These are phyloP conservation scores for Poecilia velifera DNA, from an alignment of 2,797 vertebrate genomes.

Conservation along the genomic window DNA sequence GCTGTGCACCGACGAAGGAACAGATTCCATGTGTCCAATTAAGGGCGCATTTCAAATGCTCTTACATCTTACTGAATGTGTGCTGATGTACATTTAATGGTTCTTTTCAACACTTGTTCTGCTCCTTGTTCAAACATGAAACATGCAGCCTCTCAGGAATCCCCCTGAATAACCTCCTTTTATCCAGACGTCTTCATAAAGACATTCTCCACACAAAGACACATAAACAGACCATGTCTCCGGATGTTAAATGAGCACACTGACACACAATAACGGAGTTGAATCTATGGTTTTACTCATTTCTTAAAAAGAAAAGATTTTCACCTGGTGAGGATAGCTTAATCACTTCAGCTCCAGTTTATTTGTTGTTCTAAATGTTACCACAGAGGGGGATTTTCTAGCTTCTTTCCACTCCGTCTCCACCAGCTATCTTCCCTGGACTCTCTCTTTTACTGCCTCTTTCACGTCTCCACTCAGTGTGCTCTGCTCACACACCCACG, in stretches of 20 bases:
- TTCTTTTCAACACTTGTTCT: conserved; percentile 48
- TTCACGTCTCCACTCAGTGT: conserved; percentile 2
- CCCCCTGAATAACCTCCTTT: conserved; percentile 31
- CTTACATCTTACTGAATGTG: conserved; percentile 19
- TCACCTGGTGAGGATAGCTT: conserved; percentile 79
- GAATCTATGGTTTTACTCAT: conserved; percentile 22
- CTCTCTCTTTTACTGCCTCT: background rate
- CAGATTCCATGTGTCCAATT: conserved; percentile 33
- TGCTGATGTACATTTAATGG: conserved; percentile 44
- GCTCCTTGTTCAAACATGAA: conserved; percentile 40
- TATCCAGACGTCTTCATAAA: conserved; percentile 36
- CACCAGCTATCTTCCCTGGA: conserved; percentile 13
- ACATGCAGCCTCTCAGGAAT: conserved; percentile 20
- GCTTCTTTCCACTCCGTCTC: conserved; percentile 40
- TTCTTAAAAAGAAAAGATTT: conserved; percentile 68
- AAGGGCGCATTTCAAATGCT: conserved; percentile 32
- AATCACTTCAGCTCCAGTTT: conserved; percentile 63
- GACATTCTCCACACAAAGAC: conserved; percentile 24
- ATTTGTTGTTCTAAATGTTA: conserved; percentile 70
- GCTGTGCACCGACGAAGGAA: conserved; percentile 2
- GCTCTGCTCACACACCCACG: conserved; percentile 40
- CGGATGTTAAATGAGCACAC: conserved; percentile 11
- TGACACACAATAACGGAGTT: background rate
- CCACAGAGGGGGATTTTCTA: conserved; percentile 58
- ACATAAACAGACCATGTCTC: conserved; percentile 35